Evolutionary conservation across 2,797 vertebrate species (phyloP).

Genomic region (Xiphophorus birchmanni): DNA sequence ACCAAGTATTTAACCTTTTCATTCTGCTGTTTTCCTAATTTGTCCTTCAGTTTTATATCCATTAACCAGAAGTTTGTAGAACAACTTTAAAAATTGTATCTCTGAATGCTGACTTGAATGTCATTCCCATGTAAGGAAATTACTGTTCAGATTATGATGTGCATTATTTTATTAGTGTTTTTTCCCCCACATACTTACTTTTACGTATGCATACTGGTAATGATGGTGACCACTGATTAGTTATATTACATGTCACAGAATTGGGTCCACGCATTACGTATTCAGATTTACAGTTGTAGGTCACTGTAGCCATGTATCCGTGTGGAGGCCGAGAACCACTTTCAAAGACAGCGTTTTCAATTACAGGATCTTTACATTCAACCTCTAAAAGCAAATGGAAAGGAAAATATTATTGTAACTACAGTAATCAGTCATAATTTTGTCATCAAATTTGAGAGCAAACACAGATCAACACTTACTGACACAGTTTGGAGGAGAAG

Average conservation of each 20-base stretch:
- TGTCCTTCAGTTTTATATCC: background rate
- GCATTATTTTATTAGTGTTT: background rate
- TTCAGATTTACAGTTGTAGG: background rate
- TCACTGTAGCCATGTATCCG: background rate
- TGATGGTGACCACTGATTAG: background rate
- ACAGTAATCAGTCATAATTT: background rate
- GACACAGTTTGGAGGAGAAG: conserved; percentile 4
- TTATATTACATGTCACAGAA: background rate
- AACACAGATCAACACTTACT: background rate
- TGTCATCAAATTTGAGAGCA: background rate
- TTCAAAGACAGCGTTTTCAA: background rate
- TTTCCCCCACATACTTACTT: background rate
- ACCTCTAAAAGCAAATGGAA: background rate
- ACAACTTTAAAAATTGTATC: background rate
- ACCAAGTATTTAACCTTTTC: background rate
- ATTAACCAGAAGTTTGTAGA: background rate
- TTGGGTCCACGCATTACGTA: accelerated
- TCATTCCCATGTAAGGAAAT: background rate
- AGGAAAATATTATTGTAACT: background rate
- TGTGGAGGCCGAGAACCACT: conserved; percentile 5
- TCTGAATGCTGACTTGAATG: background rate
- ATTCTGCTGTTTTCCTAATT: background rate
- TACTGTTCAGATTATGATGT: background rate
- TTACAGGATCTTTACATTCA: conserved; percentile 1
- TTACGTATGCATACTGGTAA: background rate